Percentiles rank a stretch among this genome's conserved stretches.
phyloP scores from a whole-genome alignment of 2,113 vertebrate species.

The Dryoscopus gambensis region DNA sequence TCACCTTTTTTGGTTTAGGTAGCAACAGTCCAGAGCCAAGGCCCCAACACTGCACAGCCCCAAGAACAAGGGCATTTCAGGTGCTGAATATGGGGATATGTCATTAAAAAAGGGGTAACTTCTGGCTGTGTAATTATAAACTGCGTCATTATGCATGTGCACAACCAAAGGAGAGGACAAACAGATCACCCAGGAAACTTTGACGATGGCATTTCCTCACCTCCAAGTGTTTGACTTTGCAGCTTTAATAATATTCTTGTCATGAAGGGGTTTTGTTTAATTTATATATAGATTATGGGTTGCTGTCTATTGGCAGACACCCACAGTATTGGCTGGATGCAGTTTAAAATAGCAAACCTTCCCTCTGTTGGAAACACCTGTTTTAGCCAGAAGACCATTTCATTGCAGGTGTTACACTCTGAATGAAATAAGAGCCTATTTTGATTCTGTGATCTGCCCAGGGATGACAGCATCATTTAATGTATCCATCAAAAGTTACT shows the following conservation, averaged over 20 bases:
- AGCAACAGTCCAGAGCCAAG: background rate
- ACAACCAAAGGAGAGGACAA: background rate
- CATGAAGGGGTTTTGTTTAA: constrained; percentile 23
- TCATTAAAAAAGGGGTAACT: background rate
- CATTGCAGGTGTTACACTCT: background rate
- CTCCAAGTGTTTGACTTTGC: constrained; percentile 40
- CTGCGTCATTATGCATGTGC: constrained; percentile 4
- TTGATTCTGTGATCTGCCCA: background rate
- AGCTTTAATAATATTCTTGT: constrained; percentile 40
- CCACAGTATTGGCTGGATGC: background rate
- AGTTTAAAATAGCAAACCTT: background rate
- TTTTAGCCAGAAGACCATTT: background rate
- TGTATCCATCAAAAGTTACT: constrained; percentile 2
- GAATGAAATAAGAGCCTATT: background rate
- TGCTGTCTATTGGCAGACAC: constrained; percentile 24
- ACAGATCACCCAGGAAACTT: constrained; percentile 7
- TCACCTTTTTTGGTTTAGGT: background rate
- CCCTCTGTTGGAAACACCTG: background rate
- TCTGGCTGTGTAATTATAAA: background rate
- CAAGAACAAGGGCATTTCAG: background rate
- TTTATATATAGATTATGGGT: constrained; percentile 40
- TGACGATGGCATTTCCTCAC: background rate
- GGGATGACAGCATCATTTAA: background rate
- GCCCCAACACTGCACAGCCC: background rate
- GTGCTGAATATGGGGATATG: background rate